Evolutionary conservation across 1,140 invertebrate species (phyloP).

Genomic region (Trypoxylus dichotomus): DNA sequence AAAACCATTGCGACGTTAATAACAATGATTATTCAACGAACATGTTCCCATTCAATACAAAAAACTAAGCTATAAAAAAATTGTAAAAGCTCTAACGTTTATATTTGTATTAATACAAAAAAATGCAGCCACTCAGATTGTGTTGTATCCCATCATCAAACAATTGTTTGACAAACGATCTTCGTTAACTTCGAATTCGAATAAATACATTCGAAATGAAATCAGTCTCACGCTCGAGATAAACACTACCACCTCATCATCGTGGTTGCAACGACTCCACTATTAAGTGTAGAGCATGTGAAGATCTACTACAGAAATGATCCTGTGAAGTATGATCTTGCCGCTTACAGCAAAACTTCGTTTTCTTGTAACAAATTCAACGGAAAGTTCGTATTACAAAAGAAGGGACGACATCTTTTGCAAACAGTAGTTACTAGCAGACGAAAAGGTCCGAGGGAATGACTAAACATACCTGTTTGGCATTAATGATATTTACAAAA

Average conservation of each 20-base stretch:
- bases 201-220: neutral
- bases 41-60: too few relatives aligned
- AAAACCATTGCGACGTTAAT: too few relatives aligned
- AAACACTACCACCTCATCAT: slow-evolving; percentile 53
- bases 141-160: neutral
- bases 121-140: neutral
- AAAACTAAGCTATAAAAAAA: too few relatives aligned
- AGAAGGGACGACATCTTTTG: neutral
- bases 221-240: slow-evolving; percentile 56
- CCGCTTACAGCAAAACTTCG: neutral
- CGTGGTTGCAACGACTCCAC: slow-evolving; percentile 53
- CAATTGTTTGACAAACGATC: neutral
- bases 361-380: neutral
- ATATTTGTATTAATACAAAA: too few relatives aligned
- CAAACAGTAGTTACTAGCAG: neutral
- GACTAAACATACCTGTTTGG: too few relatives aligned
- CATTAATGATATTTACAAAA: too few relatives aligned
- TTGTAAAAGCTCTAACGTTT: too few relatives aligned
- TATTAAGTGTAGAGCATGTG: slow-evolving; percentile 46
- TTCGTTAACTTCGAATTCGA: neutral
- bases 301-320: slow-evolving; percentile 58
- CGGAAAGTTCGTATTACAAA: neutral
- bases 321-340: slow-evolving; percentile 59
- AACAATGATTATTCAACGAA: too few relatives aligned
- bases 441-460: too few relatives aligned